Evolutionary conservation across 2,113 vertebrate species (phyloP).

Genomic region (Aviceda subcristata): DNA sequence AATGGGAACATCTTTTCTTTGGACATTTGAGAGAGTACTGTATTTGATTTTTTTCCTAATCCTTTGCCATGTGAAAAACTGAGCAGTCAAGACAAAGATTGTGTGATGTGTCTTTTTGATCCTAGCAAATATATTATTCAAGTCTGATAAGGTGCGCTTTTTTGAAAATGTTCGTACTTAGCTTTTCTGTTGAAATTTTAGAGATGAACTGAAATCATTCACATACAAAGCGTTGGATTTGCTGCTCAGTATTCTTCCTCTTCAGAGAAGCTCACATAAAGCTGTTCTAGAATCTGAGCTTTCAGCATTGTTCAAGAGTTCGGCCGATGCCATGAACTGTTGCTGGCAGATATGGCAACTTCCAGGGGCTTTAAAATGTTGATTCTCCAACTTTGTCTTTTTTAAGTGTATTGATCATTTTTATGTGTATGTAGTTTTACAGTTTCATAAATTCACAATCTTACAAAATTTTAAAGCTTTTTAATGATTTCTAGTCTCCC

Average conservation of each 20-base stretch:
- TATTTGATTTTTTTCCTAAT: not conserved
- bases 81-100: not conserved
- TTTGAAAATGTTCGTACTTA: not conserved
- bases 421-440: not conserved
- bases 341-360: not conserved
- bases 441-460: not conserved
- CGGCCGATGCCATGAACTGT: not conserved
- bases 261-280: not conserved
- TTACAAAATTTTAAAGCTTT: not conserved
- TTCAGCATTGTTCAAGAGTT: not conserved
- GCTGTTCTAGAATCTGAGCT: not conserved
- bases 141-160: not conserved
- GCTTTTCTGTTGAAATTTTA: not conserved
- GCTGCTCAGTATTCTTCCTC: not conserved
- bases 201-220: not conserved
- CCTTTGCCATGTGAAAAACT: not conserved
- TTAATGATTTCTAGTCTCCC: not conserved
- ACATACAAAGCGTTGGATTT: not conserved
- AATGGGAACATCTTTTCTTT: not conserved
- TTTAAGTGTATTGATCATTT: not conserved
- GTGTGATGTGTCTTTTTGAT: not conserved
- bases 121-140: not conserved
- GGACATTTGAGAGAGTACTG: not conserved
- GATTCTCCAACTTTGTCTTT: not conserved
- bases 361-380: not conserved